phyloP scores from a whole-genome alignment of 1,140 invertebrate species.

The Apis florea region DNA sequence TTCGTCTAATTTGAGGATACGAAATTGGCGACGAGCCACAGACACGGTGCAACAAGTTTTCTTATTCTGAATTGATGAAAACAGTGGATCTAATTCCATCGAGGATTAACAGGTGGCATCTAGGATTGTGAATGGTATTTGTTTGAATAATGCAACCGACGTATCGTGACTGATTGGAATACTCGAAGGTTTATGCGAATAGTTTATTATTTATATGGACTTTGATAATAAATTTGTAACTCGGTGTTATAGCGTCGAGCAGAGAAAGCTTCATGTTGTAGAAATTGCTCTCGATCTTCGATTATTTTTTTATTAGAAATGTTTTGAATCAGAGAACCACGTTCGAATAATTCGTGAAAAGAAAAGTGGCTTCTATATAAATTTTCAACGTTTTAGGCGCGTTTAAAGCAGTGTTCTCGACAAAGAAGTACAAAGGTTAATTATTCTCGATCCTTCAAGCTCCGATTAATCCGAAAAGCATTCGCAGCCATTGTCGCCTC shows the following conservation, averaged over 20 bases:
- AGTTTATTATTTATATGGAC: background rate
- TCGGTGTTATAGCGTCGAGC: too few relatives aligned
- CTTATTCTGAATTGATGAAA: constrained; percentile 70
- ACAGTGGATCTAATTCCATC: constrained; percentile 63
- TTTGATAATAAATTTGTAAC: too few relatives aligned
- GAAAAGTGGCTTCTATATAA: too few relatives aligned
- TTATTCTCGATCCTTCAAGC: background rate
- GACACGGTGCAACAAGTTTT: constrained; percentile 77
- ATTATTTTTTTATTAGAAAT: too few relatives aligned
- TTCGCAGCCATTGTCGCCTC: background rate
- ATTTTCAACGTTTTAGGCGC: too few relatives aligned
- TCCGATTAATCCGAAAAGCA: background rate
- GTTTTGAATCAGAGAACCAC: too few relatives aligned
- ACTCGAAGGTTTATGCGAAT: background rate
- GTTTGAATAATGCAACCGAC: background rate
- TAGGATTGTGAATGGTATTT: background rate
- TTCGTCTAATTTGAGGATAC: constrained; percentile 13
- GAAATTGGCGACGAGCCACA: constrained; percentile 73
- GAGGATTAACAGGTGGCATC: constrained; percentile 69
- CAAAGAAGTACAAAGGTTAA: background rate
- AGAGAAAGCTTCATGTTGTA: too few relatives aligned
- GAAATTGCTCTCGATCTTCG: too few relatives aligned
- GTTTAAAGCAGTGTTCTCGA: background rate
- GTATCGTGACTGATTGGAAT: background rate
- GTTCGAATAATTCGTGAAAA: too few relatives aligned